phyloP scores from a whole-genome alignment of 2,888 invertebrate genomes.

The Chydorus sphaericus region DNA sequence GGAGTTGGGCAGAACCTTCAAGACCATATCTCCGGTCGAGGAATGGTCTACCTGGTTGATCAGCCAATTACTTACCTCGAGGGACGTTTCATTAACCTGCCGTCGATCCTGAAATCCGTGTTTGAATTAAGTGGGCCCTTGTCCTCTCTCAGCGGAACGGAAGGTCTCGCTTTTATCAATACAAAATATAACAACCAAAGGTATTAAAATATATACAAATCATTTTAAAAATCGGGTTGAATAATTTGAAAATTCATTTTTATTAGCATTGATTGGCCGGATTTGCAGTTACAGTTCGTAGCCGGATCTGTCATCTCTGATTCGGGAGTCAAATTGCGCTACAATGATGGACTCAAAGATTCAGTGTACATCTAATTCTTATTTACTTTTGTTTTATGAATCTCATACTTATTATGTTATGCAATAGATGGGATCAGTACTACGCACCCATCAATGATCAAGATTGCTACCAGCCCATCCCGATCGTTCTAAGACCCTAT shows the following conservation, averaged over 20 bases:
- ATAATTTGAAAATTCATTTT: not conserved
- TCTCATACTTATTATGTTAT: not conserved
- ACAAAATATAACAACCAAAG: slow-evolving; percentile 57
- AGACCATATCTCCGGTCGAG: slow-evolving; percentile 30
- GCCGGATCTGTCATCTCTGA: slow-evolving; percentile 77
- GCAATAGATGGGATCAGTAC: slow-evolving; percentile 15
- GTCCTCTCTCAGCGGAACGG: slow-evolving; percentile 74
- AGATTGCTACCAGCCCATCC: slow-evolving; percentile 71
- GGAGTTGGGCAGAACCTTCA: slow-evolving; percentile 36
- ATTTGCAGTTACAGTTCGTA: slow-evolving; percentile 77
- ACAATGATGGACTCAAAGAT: slow-evolving; percentile 60
- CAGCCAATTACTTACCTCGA: slow-evolving; percentile 5
- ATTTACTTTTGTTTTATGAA: not conserved
- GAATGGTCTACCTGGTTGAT: slow-evolving; percentile 14
- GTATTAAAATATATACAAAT: not conserved
- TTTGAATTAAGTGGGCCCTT: slow-evolving; percentile 45
- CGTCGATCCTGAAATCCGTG: not conserved
- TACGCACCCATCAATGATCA: slow-evolving; percentile 58
- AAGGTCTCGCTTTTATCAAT: slow-evolving; percentile 73
- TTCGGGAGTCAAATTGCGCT: slow-evolving; percentile 62
- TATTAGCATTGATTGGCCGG: slow-evolving; percentile 55
- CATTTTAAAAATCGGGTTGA: not conserved
- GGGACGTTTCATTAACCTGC: slow-evolving; percentile 1
- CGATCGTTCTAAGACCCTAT: slow-evolving; percentile 66
- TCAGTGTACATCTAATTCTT: slow-evolving; percentile 32